Percentiles rank a stretch among this genome's conserved stretches.
These are phyloP conservation scores for Neodiprion lecontei DNA, from an alignment of 1,140 invertebrate species.

Conservation along the genomic window DNA sequence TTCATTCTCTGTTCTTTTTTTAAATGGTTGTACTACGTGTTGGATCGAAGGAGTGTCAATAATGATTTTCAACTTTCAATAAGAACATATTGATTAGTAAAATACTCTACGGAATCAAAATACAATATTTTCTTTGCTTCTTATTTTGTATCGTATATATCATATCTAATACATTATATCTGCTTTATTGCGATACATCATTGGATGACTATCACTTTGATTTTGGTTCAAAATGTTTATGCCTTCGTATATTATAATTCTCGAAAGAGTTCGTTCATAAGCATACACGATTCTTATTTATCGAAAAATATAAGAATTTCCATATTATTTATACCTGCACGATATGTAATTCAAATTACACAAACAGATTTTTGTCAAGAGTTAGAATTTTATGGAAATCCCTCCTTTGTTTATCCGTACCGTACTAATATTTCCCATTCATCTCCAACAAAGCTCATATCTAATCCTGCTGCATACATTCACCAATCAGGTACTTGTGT, in stretches of 20 bases:
- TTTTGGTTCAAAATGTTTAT: not conserved
- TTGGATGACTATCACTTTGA: constrained; percentile 4
- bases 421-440: too few relatives aligned
- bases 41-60: not conserved
- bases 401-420: too few relatives aligned
- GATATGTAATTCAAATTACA: not conserved
- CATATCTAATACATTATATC: constrained; percentile 1
- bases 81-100: constrained; percentile 41
- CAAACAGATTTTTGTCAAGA: not conserved
- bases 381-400: not conserved
- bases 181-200: constrained; percentile 7
- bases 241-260: not conserved
- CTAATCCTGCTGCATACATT: too few relatives aligned
- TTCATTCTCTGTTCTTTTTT: not conserved
- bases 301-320: constrained; percentile 1
- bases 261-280: not conserved
- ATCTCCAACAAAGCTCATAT: too few relatives aligned
- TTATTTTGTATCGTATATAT: constrained; percentile 12
- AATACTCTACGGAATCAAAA: constrained; percentile 47
- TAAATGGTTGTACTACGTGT: constrained; percentile 16
- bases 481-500: not conserved
- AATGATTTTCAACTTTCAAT: constrained; percentile 6
- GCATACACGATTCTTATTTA: not conserved
- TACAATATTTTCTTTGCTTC: constrained; percentile 32
- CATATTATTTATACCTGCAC: not conserved